Base-by-base conservation (phyloP, 2,113 vertebrate species). In the Zeus faber region DNA sequence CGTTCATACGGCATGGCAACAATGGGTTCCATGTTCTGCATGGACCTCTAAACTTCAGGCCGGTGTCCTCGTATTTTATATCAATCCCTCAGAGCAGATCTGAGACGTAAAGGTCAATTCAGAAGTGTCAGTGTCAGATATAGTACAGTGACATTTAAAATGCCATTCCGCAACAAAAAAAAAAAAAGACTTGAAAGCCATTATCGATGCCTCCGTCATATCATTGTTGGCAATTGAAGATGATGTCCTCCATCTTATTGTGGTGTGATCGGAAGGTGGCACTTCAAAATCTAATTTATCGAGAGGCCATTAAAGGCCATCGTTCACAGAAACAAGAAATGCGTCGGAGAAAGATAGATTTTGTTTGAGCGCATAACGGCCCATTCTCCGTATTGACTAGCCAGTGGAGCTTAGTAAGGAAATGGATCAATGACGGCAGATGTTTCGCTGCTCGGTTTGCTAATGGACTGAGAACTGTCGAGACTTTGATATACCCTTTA, bases 71-170 rank as follows among this genome's bases (percentile, higher is more conserved):
- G 69, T 79, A n/a, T 70, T 72, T 72, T 77, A 67, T 63, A 60
- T 77, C 76, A 74, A 49, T 78, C 74, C 72, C 67, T 61, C 59
- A 9, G 57, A 74, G 69, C 71, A 74, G 62, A 82, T 78, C 67
- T 4, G 53, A 73, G 65, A 71, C 65, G 61, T 71, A 85, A 87
- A 85, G 85, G 83, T 87, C 82, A 85, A 69, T 83, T 81, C 73
- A n/a, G n/a, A n/a, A n/a, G n/a, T n/a, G 17, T 49, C 79, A 64
- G 68, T 83, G 72, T 83, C 80, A 79, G 76, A 76, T 83, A 80
- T 82, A 83, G 80, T 88, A 77, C 81, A 79, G n/a, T 90, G 88
- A 89, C 85, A 88, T 89, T 90, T 87, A 58, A 87, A 88, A 85
- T 80, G 76, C 72, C 66, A 81, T 83, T 85, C 62, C 25, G 61